Evolutionary conservation across 1,140 invertebrate genomes (phyloP), one percentile per base, ranked within the genome.

Genomic region (Cephus cinctus): DNA sequence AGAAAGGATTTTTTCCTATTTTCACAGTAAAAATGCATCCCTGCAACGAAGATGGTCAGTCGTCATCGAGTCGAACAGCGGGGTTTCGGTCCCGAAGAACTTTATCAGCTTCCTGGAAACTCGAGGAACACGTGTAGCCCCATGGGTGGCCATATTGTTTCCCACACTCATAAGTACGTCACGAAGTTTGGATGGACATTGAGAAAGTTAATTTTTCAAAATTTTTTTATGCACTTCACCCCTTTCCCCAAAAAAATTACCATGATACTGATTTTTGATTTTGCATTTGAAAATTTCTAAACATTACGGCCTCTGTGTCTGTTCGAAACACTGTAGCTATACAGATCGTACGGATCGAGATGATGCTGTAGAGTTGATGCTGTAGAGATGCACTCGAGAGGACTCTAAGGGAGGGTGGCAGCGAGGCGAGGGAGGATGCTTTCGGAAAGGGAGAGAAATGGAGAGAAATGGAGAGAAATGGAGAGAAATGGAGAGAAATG

Each of bases 81-180:
- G 47, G 47, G 20, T 11, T 36, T 16, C 16, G 6, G 9, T 12
- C 16, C 14, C 3, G 5, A 21, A 31, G 31, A 39, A 31, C n/a
- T n/a, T 47, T 18, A 42, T 56, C 38, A 20, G 54, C 47, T 47
- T 42, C 53, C 30, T 35, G 49, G 48, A 52, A 65, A 55, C 43
- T 50, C 43, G 40, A 27, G 32, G 27, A 49, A 59, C 56, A 56
- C 43, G 49, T 63, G 58, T 61, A 49, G 15, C 31, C 22, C 34
- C 16, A 19, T 52, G 47, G 49, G 43, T 59, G 55, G 55, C 16
- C 48, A 19, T 47, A 43, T 50, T 48, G 43, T 38, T 41, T 30
- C 25, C 21, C 19, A 9, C 14, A 15, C 14, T 36, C n/a, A n/a
- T n/a, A n/a, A n/a, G n/a, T n/a, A n/a, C n/a, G n/a, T n/a, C n/a